A percentile compares a stretch with the other conserved stretches of the same genome.
These are phyloP conservation scores for Nasonia giraulti DNA, from an alignment of 1,140 invertebrate species.

Conservation along the genomic window DNA sequence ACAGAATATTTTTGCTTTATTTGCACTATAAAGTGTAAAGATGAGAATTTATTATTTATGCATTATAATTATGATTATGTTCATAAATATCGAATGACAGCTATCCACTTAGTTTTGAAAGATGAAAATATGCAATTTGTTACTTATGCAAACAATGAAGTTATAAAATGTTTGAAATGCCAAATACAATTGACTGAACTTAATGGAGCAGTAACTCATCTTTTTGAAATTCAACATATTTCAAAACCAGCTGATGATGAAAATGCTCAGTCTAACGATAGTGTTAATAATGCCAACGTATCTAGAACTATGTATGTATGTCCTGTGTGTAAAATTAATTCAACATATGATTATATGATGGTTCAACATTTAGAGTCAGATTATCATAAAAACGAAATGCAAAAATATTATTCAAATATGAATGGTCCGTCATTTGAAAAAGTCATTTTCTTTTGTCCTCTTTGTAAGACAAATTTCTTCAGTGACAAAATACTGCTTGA, in stretches of 20 bases:
- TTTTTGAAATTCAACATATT: conserved; percentile 32
- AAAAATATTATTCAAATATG: conserved; percentile 25
- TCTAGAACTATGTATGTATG: conserved; percentile 25
- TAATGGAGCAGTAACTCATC: conserved; percentile 30
- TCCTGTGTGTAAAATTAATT: conserved; percentile 37
- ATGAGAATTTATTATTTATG: conserved; percentile 41
- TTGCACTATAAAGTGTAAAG: conserved; percentile 24
- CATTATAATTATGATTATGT: conserved; percentile 43
- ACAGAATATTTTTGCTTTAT: conserved; percentile 42
- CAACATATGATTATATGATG: conserved; percentile 34
- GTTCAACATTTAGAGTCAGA: conserved; percentile 41
- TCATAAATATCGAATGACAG: conserved; percentile 34
- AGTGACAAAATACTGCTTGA: conserved; percentile 38
- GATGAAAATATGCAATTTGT: conserved; percentile 48
- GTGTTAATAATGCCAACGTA: not conserved
- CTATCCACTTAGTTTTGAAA: conserved; percentile 38
- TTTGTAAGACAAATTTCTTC: conserved; percentile 35
- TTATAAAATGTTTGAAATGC: conserved; percentile 43
- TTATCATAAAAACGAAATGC: conserved; percentile 27
- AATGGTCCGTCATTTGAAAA: conserved; percentile 26
- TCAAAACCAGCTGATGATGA: conserved; percentile 5
- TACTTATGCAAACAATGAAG: conserved; percentile 21
- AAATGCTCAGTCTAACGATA: not conserved
- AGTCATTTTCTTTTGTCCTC: conserved; percentile 35
- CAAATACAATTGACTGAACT: conserved; percentile 28